Evolutionary conservation across 2,797 vertebrate genomes (phyloP), one percentile per base, ranked within the genome.

Genomic region (Sarcophilus harrisii): DNA sequence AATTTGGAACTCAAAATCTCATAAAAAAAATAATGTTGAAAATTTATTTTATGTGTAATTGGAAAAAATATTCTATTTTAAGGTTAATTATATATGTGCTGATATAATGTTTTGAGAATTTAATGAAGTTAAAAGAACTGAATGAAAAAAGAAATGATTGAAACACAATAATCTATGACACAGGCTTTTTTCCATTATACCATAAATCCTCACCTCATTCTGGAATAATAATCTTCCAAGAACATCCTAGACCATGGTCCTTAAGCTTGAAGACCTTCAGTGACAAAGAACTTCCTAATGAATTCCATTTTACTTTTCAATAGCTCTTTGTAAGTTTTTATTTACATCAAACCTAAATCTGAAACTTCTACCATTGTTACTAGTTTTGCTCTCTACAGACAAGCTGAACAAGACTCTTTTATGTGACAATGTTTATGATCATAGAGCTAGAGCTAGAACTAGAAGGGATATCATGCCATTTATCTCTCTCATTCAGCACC

Each of bases 61-160:
- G 57, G 57, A 3, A 93, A 95, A 95, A 95, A 94, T 90, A 93
- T 57, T 57, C 16, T 18, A 57, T 57, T 54, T 57, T 57, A 57
- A 57, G 16, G 16, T 92, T 92, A 62, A 94, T 21, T 54, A 58
- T 9, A 90, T 30, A 57, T 58, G 16, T 58, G 18, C 24, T 58
- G 57, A 58, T 29, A 57, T 1, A 52, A 52, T 66, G 24, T 81
- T 38, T 52, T 45, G 89, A 81, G 58, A 96, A 92, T 54, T 62
- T n/a, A 89, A 32, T 52, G 92, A 93, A 66, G 90, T 94, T 73
- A 29, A 30, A 52, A 57, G 91, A 92, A 57, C 11, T 52, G 28
- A 18, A 24, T 73, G 38, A 96, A 66, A 90, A 92, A 91, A 38
- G 66, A 73, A 73, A 38, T 38, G 66, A 38, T 6, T 3, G 66